Conservation (phyloP, 2,113 vertebrate genomes). For the Pteruthius melanotis region DNA sequence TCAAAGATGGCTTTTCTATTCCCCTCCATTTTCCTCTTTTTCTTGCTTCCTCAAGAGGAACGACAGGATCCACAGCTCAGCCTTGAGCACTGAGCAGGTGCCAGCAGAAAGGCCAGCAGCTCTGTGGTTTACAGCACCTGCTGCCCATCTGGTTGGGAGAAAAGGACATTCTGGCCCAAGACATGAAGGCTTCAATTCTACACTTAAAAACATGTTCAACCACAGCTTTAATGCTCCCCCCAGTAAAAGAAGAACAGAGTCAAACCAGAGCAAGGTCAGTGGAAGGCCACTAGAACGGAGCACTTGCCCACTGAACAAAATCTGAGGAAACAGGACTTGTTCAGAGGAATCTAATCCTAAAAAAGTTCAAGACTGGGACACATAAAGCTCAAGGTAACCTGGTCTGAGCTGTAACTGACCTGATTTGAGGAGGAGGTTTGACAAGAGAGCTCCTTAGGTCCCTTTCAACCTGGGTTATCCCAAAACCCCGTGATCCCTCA, state of each 20-base stretch:
- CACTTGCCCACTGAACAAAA: neutral
- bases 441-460: neutral
- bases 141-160: neutral
- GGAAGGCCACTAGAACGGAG: fast-evolving
- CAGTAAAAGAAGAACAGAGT: neutral
- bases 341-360: neutral
- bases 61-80: neutral
- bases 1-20: neutral
- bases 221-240: neutral
- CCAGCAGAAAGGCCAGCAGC: neutral
- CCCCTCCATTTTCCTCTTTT: neutral
- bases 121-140: neutral
- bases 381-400: neutral
- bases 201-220: neutral
- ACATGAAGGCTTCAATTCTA: neutral
- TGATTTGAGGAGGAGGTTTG: neutral
- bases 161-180: neutral
- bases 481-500: neutral
- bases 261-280: neutral
- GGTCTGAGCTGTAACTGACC: neutral
- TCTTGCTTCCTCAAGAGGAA: neutral
- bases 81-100: neutral
- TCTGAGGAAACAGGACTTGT: neutral
- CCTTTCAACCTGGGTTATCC: neutral
- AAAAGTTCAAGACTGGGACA: neutral